Evolutionary conservation across 2,113 vertebrate species (phyloP).

Genomic region (Lampris incognitus): DNA sequence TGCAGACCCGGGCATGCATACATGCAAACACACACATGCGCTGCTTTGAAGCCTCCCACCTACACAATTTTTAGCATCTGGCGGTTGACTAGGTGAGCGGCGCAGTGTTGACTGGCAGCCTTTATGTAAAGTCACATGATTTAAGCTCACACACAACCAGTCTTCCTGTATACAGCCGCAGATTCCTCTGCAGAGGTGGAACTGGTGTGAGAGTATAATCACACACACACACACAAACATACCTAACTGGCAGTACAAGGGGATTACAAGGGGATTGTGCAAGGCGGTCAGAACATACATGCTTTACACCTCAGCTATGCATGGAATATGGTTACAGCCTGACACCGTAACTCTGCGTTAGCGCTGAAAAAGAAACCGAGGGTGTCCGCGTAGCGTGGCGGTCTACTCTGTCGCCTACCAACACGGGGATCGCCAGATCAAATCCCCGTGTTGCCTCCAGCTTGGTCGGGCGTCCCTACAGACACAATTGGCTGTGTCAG

Average conservation of each 20-base stretch:
- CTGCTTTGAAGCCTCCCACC: constrained; percentile 16
- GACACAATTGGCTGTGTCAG: too few relatives aligned
- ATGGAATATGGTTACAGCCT: too few relatives aligned
- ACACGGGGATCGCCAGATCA: too few relatives aligned
- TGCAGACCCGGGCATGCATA: neutral
- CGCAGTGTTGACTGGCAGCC: constrained; percentile 33
- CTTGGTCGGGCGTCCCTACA: too few relatives aligned
- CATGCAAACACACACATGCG: neutral
- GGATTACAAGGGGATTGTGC: too few relatives aligned
- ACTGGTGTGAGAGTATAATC: constrained; percentile 34
- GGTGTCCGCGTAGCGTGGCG: too few relatives aligned
- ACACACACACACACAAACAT: constrained; percentile 16
- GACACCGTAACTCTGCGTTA: too few relatives aligned
- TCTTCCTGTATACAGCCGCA: constrained; percentile 32
- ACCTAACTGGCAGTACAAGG: neutral
- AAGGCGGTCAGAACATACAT: too few relatives aligned
- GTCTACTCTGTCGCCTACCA: too few relatives aligned
- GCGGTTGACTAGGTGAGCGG: constrained; percentile 36
- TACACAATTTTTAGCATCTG: constrained; percentile 18
- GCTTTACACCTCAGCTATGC: too few relatives aligned
- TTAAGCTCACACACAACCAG: constrained; percentile 42
- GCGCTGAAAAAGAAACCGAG: too few relatives aligned
- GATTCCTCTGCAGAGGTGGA: constrained; percentile 55
- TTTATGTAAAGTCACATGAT: constrained; percentile 32
- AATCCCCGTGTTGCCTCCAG: too few relatives aligned